Percentiles rank a stretch among this genome's conserved stretches.
These are phyloP conservation scores for Adineta ricciae DNA, from an alignment of 2,888 invertebrate genomes.

Conservation along the genomic window DNA sequence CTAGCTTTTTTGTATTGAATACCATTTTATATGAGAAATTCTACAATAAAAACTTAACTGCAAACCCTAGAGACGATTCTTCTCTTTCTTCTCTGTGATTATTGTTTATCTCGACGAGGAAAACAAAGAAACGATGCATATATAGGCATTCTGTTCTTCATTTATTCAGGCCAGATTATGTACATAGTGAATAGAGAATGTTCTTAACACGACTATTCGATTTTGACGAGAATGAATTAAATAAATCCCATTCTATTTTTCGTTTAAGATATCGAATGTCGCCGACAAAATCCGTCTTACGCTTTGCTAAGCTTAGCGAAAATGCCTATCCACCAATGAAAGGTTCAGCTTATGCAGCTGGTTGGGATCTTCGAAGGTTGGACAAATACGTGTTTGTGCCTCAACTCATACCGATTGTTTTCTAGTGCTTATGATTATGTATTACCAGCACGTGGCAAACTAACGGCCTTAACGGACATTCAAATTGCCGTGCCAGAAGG, in stretches of 20 bases:
- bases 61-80: no score
- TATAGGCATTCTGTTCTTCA: neutral
- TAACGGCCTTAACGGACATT: constrained; percentile 76
- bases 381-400: neutral
- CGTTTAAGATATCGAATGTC: neutral
- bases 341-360: constrained; percentile 76
- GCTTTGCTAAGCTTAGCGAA: constrained; percentile 69
- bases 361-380: constrained; percentile 75
- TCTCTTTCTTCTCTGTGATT: neutral
- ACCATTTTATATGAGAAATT: no score
- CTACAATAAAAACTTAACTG: no score
- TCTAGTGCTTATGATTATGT: constrained; percentile 75
- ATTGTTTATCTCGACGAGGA: neutral
- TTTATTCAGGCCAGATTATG: neutral
- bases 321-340: constrained; percentile 72
- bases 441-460: constrained; percentile 62
- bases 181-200: no score
- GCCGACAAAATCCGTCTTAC: constrained; percentile 51
- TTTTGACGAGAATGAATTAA: no score
- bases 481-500: constrained; percentile 80
- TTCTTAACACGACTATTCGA: no score
- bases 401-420: no score
- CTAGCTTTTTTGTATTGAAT: no score
- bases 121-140: neutral
- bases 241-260: neutral